Conservation (phyloP, 2,797 vertebrate species). For the Lerista edwardsae region DNA sequence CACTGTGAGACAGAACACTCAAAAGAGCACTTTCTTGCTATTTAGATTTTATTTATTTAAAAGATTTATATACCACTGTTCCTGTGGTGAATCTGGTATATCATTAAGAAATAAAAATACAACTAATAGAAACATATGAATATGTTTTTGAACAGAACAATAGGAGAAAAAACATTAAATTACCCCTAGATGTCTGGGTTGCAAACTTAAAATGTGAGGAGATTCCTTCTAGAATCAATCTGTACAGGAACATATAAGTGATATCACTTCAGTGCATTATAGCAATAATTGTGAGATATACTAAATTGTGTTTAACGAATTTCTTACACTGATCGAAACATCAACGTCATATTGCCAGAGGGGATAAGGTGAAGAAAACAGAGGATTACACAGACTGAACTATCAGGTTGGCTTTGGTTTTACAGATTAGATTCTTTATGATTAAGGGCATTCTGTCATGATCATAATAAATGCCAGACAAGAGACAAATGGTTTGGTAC, state of each 20-base stretch:
- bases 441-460: constrained; percentile 1
- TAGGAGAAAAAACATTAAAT: no score
- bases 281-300: background rate
- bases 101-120: no score
- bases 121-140: no score
- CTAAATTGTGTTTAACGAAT: background rate
- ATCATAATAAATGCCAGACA: constrained; percentile 39
- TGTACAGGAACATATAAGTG: background rate
- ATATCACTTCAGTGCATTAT: background rate
- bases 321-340: background rate
- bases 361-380: background rate
- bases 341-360: background rate
- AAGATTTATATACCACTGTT: no score
- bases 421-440: constrained; percentile 12
- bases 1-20: background rate
- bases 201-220: background rate
- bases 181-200: background rate
- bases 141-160: no score
- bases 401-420: constrained; percentile 30
- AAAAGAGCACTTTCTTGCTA: background rate
- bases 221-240: background rate
- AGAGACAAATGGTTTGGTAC: constrained; percentile 41
- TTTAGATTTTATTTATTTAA: background rate
- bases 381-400: background rate
- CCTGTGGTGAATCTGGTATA: no score